Conservation (phyloP, 2,888 invertebrate species). For the Eupithecia pulchellata region DNA sequence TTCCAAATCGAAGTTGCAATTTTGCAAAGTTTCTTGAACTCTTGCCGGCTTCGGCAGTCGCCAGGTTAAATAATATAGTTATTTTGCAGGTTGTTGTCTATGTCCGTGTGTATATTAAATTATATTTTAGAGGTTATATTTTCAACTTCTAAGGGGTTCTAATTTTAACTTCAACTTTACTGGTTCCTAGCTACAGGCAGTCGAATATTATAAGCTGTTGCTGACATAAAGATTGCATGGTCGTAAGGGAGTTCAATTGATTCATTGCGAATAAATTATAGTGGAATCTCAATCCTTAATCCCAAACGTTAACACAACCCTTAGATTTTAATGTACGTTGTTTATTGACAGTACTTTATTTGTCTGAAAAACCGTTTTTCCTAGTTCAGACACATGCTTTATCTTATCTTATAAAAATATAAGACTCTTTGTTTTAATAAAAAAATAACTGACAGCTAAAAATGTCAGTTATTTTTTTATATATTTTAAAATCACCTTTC, state of each 20-base stretch:
- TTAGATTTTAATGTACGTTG: too few relatives aligned
- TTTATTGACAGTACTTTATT: too few relatives aligned
- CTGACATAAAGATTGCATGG: neutral
- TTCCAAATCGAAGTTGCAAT: constrained; percentile 48
- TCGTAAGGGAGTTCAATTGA: neutral
- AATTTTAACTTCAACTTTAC: neutral
- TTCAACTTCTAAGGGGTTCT: neutral
- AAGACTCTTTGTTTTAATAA: too few relatives aligned
- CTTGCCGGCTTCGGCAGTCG: constrained; percentile 20
- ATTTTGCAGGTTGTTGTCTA: constrained; percentile 4
- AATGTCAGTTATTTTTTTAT: too few relatives aligned
- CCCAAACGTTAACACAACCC: too few relatives aligned
- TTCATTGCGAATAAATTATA: neutral
- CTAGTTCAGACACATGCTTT: too few relatives aligned
- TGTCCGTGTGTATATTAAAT: neutral
- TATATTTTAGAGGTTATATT: neutral
- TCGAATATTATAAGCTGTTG: constrained; percentile 4
- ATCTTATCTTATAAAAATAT: too few relatives aligned
- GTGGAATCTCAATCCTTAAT: neutral
- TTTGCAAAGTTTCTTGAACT: constrained; percentile 28
- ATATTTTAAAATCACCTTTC: too few relatives aligned
- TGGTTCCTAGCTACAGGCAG: neutral
- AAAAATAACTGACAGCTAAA: too few relatives aligned
- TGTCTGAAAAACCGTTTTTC: too few relatives aligned
- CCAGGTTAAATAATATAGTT: constrained; percentile 14